Evolutionary conservation across 2,888 invertebrate species (phyloP).

Genomic region (Xestia xanthographa): DNA sequence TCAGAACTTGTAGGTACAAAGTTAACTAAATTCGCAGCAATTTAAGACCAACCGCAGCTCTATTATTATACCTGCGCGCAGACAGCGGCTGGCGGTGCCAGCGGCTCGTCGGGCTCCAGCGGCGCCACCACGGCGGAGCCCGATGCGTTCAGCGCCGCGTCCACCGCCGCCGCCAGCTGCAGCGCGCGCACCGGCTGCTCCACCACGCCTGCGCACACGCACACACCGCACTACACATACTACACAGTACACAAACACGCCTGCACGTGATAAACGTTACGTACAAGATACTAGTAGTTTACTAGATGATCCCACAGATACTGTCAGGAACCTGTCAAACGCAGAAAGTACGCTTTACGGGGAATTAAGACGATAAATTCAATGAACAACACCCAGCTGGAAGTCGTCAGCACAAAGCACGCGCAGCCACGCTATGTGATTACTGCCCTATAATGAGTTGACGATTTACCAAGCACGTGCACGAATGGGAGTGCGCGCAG

Average conservation of each 20-base stretch:
- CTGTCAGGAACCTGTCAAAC: not conserved
- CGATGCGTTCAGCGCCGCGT: conserved; percentile 65
- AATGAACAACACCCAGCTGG: not conserved
- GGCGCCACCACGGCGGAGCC: conserved; percentile 50
- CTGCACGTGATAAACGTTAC: not conserved
- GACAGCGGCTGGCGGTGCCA: conserved; percentile 67
- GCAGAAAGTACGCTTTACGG: not conserved
- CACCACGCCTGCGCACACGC: conserved; percentile 70
- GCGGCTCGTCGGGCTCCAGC: conserved; percentile 67
- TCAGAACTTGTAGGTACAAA: no score
- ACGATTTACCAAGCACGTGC: no score
- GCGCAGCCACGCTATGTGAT: not conserved
- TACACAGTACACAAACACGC: no score
- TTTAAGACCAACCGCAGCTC: no score
- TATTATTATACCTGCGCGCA: conserved; percentile 52
- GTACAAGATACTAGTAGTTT: not conserved
- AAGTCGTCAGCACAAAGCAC: not conserved
- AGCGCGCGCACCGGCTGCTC: conserved; percentile 70
- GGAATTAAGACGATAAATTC: not conserved
- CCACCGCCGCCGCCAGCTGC: conserved; percentile 73
- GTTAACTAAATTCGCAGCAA: no score
- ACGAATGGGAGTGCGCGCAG: not conserved
- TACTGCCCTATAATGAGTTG: not conserved
- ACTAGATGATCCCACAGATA: not conserved
- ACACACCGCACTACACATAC: not conserved